These are phyloP conservation scores for Scrobipalpa costella DNA, from an alignment of 2,888 invertebrate species.

Conservation along the genomic window DNA sequence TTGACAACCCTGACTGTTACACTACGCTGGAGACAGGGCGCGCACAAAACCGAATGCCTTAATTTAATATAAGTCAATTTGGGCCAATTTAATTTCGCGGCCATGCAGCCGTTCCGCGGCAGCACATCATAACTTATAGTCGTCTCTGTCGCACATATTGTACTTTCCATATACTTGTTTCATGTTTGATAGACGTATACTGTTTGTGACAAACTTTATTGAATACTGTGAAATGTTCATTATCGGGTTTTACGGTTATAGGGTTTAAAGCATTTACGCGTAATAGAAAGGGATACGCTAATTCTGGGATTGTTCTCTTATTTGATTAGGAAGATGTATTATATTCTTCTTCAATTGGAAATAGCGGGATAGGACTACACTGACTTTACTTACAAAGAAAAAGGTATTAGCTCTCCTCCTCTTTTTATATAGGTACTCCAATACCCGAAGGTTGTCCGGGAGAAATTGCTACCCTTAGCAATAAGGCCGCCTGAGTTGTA, in stretches of 20 bases:
- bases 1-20: conserved; percentile 46
- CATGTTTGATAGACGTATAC: conserved; percentile 41
- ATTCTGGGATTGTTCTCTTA: background rate
- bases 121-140: conserved; percentile 48
- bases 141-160: conserved; percentile 43
- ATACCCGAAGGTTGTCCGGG: too few relatives aligned
- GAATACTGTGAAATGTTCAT: conserved; percentile 36
- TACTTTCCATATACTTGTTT: conserved; percentile 36
- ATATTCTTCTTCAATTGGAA: too few relatives aligned
- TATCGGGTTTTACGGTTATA: conserved; percentile 29
- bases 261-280: conserved; percentile 12
- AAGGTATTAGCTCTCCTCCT: too few relatives aligned
- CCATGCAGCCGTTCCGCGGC: conserved; percentile 60
- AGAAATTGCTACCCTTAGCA: too few relatives aligned
- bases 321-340: too few relatives aligned
- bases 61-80: conserved; percentile 78
- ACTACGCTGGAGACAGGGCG: conserved; percentile 60
- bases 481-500: too few relatives aligned
- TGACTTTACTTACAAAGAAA: too few relatives aligned
- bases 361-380: background rate
- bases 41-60: conserved; percentile 74
- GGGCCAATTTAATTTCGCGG: conserved; percentile 74
- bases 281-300: background rate
- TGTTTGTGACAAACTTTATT: conserved; percentile 44
- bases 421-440: too few relatives aligned